Evolutionary conservation across 2,797 vertebrate genomes (phyloP), one percentile per base, ranked within the genome.

Genomic region (Sciurus carolinensis): DNA sequence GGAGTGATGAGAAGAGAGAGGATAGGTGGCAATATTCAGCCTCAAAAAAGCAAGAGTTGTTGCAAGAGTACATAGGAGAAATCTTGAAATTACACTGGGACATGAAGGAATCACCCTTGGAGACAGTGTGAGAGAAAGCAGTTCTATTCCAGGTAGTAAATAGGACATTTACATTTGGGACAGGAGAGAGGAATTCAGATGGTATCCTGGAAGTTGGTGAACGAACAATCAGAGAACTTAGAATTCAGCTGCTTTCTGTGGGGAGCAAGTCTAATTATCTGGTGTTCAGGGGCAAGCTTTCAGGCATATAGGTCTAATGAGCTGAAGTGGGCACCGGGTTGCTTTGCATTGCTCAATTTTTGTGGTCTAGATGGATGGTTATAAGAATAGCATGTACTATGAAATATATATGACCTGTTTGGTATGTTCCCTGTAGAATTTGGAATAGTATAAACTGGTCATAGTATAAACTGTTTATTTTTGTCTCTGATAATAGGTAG

Each of bases 381-480:
- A 26, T 44, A 72, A 77, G 36, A 54, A 83, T 87, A 76, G 54
- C 9, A 5, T 62, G 3, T 8, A 3, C 52, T 57, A 3, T 84
- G 47, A 92, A 77, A 73, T 28, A 17, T 44, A 73, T 28, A 17
- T 52, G 33, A 84, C 54, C 42, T 77, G 24, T 83, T 79, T 62
- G 67, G 33, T 71, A 3, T 73, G 73, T 86, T 88, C 42, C 47
- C 64, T 44, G 33, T 22, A 95, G 77, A 71, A 47, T 64, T 24
- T n/a, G 87, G 76, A 91, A 47, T 26, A 50, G 26, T 44, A 77
- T 50, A 52, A 86, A 87, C 66, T 85, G 54, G 50, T 50, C 12
- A 54, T 26, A 47, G 28, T 44, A 81, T 52, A 54, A 83, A 87
- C 54, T 82, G 44, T 93, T 87, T 62, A n/a, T 36, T 93, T 92